Conservation (phyloP, 2,888 invertebrate genomes). For the Diplolepis rosae region DNA sequence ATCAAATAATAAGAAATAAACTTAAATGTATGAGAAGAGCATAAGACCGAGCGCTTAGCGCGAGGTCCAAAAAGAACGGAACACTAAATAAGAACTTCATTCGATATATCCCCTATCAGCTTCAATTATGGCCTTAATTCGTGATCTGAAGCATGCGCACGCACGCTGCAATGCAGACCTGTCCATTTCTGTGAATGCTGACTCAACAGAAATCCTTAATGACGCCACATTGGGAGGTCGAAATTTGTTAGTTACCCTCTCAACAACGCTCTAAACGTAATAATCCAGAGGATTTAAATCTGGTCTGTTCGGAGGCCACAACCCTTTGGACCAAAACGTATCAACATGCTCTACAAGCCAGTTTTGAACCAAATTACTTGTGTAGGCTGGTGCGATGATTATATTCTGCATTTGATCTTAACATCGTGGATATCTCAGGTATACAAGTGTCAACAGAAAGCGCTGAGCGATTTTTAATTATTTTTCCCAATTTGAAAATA, state of each 20-base stretch:
- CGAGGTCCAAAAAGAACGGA: too few species aligned
- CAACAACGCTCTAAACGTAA: constrained; percentile 18
- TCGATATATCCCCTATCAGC: constrained; percentile 22
- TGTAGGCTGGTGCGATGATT: too few species aligned
- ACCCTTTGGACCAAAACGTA: constrained; percentile 17
- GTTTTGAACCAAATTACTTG: constrained; percentile 22
- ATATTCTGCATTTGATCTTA: not conserved
- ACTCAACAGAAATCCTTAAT: not conserved
- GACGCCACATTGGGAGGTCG: constrained; percentile 25
- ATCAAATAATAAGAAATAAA: too few species aligned
- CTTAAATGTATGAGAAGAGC: too few species aligned
- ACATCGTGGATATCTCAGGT: too few species aligned
- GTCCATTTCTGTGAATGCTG: too few species aligned
- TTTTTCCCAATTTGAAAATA: too few species aligned
- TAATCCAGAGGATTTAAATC: constrained; percentile 19
- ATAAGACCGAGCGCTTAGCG: too few species aligned
- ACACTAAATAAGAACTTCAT: too few species aligned
- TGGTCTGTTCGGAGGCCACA: constrained; percentile 10
- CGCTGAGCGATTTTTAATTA: too few species aligned
- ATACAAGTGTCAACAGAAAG: too few species aligned
- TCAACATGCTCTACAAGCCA: constrained; percentile 7
- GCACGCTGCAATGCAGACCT: constrained; percentile 29
- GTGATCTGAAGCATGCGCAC: constrained; percentile 33
- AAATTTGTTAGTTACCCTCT: constrained; percentile 12
- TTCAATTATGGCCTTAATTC: constrained; percentile 35